Evolutionary conservation across 2,888 invertebrate species (phyloP), one percentile per base, ranked within the genome.

Genomic region (Drosophila hawaiiensis): DNA sequence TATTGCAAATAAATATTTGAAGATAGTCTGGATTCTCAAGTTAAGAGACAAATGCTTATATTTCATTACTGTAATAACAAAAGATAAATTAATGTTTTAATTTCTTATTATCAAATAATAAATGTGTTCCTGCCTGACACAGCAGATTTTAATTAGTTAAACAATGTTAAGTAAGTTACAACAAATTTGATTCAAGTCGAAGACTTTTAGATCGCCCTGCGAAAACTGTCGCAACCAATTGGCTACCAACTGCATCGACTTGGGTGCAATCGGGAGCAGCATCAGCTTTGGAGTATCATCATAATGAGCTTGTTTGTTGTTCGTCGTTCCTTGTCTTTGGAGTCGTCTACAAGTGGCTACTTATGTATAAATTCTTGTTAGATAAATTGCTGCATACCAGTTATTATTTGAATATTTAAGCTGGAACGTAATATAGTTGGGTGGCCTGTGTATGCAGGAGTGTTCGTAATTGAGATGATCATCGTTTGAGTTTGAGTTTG

Each of bases 331-430:
- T 53, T 66, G 70, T 62, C 62, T 59, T 78, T 75, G 62, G 43
- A 62, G 47, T 65, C 54, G 39, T 37, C 28, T 29, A 28, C 64
- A 74, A 78, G 76, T 72, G 60, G 69, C 72, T 71, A 29, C 52
- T 52, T 52, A 9, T 31, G 33, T 61, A 84, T 72, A 82, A 82
- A 78, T 64, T 62, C 14, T 78, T 83, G 82, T 81, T 76, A 64
- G 79, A 83, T 39, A 84, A 68, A 74, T 83, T 87, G 77, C 82
- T 81, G 72, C 70, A 75, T 83, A 73, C 72, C 87, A 70, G 60
- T 39, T 64, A 64, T 82, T 79, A 86, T 86, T 82, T 78, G 86
- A 83, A 89, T 85, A 80, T 75, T 76, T 82, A 2, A 62, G 68
- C 70, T 73, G 58, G 29, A 47, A 43, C 52, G 33, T 50, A 60